These are phyloP conservation scores for Apamea anceps DNA, from an alignment of 2,888 invertebrate species.

Conservation along the genomic window DNA sequence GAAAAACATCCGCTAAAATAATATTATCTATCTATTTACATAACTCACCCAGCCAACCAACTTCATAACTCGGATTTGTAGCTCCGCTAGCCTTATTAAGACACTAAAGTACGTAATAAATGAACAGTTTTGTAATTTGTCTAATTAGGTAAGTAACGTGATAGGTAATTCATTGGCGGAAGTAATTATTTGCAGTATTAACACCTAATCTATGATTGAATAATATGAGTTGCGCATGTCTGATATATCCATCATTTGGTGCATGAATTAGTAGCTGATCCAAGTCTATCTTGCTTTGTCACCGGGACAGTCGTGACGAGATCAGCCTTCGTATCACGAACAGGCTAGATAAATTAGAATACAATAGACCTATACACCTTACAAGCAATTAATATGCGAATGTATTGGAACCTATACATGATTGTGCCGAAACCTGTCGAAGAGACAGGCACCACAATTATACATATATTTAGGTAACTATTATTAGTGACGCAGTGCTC, in stretches of 20 bases:
- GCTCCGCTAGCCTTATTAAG: conserved; percentile 15
- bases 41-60: conserved; percentile 29
- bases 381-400: conserved; percentile 85
- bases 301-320: conserved; percentile 82
- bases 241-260: conserved; percentile 42
- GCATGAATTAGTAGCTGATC: conserved; percentile 49
- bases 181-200: conserved; percentile 41
- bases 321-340: conserved; percentile 83
- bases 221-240: conserved; percentile 28
- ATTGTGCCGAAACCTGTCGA: conserved; percentile 55
- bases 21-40: conserved; percentile 48
- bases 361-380: conserved; percentile 85
- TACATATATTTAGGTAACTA: conserved; percentile 43
- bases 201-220: conserved; percentile 44
- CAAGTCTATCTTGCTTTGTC: conserved; percentile 75
- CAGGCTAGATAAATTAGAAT: conserved; percentile 86
- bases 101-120: conserved; percentile 39
- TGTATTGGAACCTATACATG: conserved; percentile 59
- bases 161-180: conserved; percentile 39
- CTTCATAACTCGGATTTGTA: background rate
- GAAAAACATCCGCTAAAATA: conserved; percentile 56
- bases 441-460: conserved; percentile 35
- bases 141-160: conserved; percentile 44
- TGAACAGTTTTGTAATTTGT: conserved; percentile 37
- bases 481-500: conserved; percentile 19